Conservation (phyloP, 2,797 vertebrate species). For the Sciaenops ocellatus region DNA sequence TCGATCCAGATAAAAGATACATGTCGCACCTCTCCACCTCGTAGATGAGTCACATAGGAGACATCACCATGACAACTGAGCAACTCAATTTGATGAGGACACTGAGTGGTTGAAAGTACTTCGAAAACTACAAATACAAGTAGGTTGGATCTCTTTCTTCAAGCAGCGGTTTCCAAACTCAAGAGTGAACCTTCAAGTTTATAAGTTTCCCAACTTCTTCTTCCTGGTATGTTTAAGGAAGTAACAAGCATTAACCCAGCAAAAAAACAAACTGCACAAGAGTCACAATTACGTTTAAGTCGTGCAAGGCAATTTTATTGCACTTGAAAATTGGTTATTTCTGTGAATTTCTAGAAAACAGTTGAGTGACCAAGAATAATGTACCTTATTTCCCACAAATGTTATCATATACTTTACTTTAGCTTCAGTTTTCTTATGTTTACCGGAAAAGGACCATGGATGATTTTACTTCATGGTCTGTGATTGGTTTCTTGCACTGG, state of each 20-base stretch:
- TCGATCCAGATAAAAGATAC: background rate
- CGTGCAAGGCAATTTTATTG: background rate
- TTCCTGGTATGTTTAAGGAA: background rate
- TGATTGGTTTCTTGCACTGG: background rate
- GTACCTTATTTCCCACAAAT: background rate
- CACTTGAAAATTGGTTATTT: background rate
- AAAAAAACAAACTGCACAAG: background rate
- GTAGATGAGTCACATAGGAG: background rate
- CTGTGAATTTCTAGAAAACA: background rate
- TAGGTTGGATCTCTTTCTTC: background rate
- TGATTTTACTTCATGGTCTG: background rate
- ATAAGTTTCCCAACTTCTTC: background rate
- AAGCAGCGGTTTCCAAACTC: background rate
- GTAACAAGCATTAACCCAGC: background rate
- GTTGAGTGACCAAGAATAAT: background rate
- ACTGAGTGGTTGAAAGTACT: background rate
- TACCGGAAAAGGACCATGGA: background rate
- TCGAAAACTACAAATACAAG: background rate
- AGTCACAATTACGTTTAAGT: background rate
- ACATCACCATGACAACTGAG: slow-evolving; percentile 2
- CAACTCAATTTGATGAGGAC: background rate
- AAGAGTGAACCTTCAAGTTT: background rate
- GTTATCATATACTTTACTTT: background rate
- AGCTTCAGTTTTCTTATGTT: background rate
- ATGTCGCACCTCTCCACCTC: background rate